Evolutionary conservation across 2,797 vertebrate genomes (phyloP).

Genomic region (Protonibea diacanthus): DNA sequence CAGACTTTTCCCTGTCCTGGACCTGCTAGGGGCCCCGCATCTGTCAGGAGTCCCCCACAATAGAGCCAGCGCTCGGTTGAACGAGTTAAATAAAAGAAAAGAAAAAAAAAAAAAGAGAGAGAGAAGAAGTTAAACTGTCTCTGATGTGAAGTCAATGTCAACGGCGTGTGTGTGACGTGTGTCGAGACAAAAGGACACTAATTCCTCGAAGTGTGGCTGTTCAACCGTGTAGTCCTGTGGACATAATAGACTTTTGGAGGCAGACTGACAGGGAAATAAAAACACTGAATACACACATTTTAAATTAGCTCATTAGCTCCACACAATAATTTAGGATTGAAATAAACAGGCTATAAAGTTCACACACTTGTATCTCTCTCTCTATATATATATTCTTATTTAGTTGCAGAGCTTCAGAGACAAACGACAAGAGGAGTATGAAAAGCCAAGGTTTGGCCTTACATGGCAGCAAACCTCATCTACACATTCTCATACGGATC

Average conservation of each 20-base stretch:
- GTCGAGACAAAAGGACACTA: conserved; percentile 78
- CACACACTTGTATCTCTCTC: too few species aligned
- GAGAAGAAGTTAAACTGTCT: conserved; percentile 86
- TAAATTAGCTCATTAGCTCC: background rate
- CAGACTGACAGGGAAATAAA: conserved; percentile 46
- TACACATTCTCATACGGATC: conserved; percentile 89
- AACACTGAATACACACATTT: conserved; percentile 21
- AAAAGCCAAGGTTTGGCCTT: conserved; percentile 69
- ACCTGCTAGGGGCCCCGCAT: conserved; percentile 88
- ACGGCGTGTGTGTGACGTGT: conserved; percentile 84
- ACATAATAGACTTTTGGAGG: conserved; percentile 63
- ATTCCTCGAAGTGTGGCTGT: conserved; percentile 77
- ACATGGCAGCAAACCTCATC: conserved; percentile 82
- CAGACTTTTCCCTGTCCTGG: conserved; percentile 90
- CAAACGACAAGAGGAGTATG: conserved; percentile 32
- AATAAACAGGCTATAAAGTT: background rate
- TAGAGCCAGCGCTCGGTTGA: conserved; percentile 78
- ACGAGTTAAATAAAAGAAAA: conserved; percentile 82
- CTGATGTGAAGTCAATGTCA: conserved; percentile 86
- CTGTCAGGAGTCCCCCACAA: conserved; percentile 85
- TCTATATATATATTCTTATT: conserved; percentile 6
- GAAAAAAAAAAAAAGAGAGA: conserved; percentile 33
- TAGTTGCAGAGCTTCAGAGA: background rate
- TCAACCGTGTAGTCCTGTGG: conserved; percentile 70
- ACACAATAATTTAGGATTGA: background rate